Conservation (phyloP, 2,888 invertebrate genomes). For the Baronia brevicornis region DNA sequence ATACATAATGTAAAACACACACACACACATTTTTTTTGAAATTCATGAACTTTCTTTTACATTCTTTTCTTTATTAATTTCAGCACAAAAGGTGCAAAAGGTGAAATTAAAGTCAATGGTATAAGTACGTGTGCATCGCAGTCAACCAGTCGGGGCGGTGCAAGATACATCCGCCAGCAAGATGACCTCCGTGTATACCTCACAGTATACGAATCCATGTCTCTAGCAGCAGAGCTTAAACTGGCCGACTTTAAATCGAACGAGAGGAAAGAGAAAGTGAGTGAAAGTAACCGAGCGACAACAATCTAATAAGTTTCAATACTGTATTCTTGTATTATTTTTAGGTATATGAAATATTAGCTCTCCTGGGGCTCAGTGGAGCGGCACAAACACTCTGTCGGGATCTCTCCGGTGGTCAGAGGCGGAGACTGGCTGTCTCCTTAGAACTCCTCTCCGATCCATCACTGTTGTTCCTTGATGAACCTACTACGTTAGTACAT, state of each 20-base stretch:
- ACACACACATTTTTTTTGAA: no score
- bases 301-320: neutral
- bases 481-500: conserved; percentile 85
- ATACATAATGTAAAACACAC: no score
- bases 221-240: conserved; percentile 87
- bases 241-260: conserved; percentile 81
- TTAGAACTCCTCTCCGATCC: conserved; percentile 90
- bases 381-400: conserved; percentile 81
- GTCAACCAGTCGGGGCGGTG: conserved; percentile 80
- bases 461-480: conserved; percentile 90
- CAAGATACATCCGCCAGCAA: conserved; percentile 91
- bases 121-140: conserved; percentile 74
- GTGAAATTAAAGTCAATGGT: conserved; percentile 84
- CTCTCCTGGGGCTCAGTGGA: conserved; percentile 81
- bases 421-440: conserved; percentile 87
- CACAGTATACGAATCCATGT: conserved; percentile 88
- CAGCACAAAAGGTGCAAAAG: conserved; percentile 82
- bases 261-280: conserved; percentile 82
- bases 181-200: conserved; percentile 84
- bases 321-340: conserved; percentile 17
- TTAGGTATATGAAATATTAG: conserved; percentile 84
- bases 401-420: conserved; percentile 89
- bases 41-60: no score
- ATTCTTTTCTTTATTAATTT: conserved; percentile 5
- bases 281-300: conserved; percentile 17